phyloP scores from a whole-genome alignment of 2,113 vertebrate genomes.

The Antechinus flavipes region DNA sequence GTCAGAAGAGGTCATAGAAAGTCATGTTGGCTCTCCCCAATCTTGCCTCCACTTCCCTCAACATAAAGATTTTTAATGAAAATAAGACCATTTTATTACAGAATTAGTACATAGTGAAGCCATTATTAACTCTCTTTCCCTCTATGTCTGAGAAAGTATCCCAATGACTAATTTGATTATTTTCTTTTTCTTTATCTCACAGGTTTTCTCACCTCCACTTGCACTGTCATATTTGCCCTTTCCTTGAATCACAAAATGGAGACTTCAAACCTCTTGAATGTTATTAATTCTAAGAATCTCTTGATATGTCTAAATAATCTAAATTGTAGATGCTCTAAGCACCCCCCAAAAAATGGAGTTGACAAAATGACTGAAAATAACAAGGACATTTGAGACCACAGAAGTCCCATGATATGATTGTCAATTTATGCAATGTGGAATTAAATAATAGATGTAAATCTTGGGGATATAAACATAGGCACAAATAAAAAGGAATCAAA shows the following conservation, averaged over 20 bases:
- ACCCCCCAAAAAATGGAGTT: neutral
- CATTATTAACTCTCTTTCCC: neutral
- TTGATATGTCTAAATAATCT: neutral
- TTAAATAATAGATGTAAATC: neutral
- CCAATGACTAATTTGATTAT: neutral
- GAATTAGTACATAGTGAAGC: neutral
- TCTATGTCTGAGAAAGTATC: neutral
- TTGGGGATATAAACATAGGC: neutral
- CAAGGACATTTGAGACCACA: neutral
- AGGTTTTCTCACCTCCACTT: neutral
- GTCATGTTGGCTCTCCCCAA: no score
- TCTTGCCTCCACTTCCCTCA: no score
- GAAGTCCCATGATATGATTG: neutral
- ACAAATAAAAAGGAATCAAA: neutral
- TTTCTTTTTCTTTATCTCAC: neutral
- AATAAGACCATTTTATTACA: neutral
- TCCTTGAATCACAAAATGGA: neutral
- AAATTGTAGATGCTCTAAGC: neutral
- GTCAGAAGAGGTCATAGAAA: no score
- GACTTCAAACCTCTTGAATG: neutral
- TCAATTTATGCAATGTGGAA: neutral
- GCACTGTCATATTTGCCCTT: neutral
- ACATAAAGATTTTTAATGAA: neutral
- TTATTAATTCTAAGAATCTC: neutral
- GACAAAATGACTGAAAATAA: neutral